A percentile compares a stretch with the other conserved stretches of the same genome.
These are phyloP conservation scores for Electrophaes corylata DNA, from an alignment of 2,888 invertebrate species.

Conservation along the genomic window DNA sequence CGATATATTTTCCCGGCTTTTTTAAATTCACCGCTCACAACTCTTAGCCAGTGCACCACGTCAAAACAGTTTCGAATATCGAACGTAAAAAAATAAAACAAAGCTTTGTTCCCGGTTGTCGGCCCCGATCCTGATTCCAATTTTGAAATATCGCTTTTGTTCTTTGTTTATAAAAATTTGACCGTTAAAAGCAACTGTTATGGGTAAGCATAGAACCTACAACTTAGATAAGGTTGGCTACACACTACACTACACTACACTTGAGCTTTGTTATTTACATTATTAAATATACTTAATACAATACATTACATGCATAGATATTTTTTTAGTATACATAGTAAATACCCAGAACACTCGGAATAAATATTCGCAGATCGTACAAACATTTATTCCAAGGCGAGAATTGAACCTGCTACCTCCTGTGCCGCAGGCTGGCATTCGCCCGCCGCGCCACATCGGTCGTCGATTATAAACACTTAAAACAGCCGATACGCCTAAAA, in stretches of 20 bases:
- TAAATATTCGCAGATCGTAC: too few species aligned
- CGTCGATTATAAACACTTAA: constrained; percentile 32
- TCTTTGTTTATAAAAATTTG: constrained; percentile 63
- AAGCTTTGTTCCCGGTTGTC: constrained; percentile 55
- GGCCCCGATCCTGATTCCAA: constrained; percentile 48
- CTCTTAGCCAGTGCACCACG: constrained; percentile 45
- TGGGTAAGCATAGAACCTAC: not conserved
- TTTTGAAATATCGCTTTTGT: constrained; percentile 67
- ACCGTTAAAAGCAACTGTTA: constrained; percentile 46
- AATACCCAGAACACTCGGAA: too few species aligned
- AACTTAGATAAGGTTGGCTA: too few species aligned
- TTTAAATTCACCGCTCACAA: not conserved
- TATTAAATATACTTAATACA: too few species aligned
- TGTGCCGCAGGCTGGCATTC: too few species aligned
- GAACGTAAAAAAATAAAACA: constrained; percentile 49
- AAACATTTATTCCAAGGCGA: too few species aligned
- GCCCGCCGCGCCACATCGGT: too few species aligned
- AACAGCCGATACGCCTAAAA: constrained; percentile 38
- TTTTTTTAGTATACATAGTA: too few species aligned
- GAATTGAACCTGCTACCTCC: too few species aligned
- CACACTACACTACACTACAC: too few species aligned
- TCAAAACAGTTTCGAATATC: constrained; percentile 60
- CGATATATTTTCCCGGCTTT: constrained; percentile 17
- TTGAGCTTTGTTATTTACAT: too few species aligned
- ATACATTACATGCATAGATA: too few species aligned